These are phyloP conservation scores for Drosophila atripex DNA, from an alignment of 2,888 invertebrate genomes.

Conservation along the genomic window DNA sequence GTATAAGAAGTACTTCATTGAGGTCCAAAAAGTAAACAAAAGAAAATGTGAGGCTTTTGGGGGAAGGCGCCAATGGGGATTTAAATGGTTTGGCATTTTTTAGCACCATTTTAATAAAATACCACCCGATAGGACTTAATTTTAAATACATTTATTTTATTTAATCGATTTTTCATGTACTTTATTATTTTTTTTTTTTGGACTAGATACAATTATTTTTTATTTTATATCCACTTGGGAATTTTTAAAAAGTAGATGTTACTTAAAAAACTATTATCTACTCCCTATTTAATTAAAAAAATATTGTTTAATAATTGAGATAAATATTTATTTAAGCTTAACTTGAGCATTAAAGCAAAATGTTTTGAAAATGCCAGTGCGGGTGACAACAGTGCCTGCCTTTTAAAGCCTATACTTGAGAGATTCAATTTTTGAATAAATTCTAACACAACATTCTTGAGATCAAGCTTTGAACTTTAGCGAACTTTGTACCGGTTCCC, in stretches of 20 bases:
- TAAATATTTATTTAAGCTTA: conserved; percentile 2
- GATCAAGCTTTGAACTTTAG: conserved; percentile 47
- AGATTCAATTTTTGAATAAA: background rate
- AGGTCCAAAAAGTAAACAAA: background rate
- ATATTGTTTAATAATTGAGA: background rate
- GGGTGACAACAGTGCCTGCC: background rate
- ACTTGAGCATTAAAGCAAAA: background rate
- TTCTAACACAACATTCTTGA: conserved; percentile 32
- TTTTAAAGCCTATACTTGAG: background rate
- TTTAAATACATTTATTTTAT: background rate
- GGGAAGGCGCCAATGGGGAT: background rate
- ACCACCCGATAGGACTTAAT: background rate
- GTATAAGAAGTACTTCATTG: background rate
- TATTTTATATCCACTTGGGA: background rate
- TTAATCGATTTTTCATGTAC: background rate
- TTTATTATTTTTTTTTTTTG: background rate
- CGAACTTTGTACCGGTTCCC: conserved; percentile 52
- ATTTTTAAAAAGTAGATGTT: background rate
- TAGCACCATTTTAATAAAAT: background rate
- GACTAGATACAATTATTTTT: background rate
- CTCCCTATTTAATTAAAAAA: background rate
- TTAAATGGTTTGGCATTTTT: background rate
- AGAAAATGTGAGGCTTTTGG: background rate
- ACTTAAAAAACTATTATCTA: background rate
- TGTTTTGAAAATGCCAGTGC: background rate